These are phyloP conservation scores for Caloenas nicobarica DNA, from an alignment of 2,113 vertebrate genomes.

Conservation along the genomic window DNA sequence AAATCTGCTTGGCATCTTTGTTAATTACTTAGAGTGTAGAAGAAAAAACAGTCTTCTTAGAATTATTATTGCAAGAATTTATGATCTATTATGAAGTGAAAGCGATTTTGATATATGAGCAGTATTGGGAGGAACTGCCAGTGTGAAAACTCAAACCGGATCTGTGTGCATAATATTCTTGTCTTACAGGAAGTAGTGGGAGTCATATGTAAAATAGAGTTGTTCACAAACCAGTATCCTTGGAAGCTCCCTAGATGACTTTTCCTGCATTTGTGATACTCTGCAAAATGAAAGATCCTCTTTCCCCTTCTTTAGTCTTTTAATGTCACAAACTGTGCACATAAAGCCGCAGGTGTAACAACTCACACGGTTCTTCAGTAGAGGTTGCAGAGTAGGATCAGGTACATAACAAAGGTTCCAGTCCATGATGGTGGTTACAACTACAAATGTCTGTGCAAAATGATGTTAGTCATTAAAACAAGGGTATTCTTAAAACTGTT, in stretches of 20 bases:
- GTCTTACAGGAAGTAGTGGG: neutral
- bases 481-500: neutral
- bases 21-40: neutral
- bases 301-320: neutral
- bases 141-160: conserved; percentile 10
- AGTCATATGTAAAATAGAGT: conserved; percentile 4
- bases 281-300: neutral
- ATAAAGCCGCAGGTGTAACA: neutral
- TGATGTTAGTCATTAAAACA: neutral
- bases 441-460: neutral
- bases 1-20: neutral
- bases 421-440: neutral
- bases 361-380: neutral
- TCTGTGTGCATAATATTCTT: neutral
- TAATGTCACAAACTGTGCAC: neutral
- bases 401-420: neutral
- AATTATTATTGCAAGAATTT: conserved; percentile 13
- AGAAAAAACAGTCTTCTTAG: neutral
- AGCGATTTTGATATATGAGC: neutral
- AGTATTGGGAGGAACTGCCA: neutral
- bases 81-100: neutral
- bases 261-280: neutral
- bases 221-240: conserved; percentile 25
- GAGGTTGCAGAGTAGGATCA: neutral
- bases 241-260: neutral